Conservation (phyloP, 2,888 invertebrate genomes). For the Hirtodrosophila histrioides region DNA sequence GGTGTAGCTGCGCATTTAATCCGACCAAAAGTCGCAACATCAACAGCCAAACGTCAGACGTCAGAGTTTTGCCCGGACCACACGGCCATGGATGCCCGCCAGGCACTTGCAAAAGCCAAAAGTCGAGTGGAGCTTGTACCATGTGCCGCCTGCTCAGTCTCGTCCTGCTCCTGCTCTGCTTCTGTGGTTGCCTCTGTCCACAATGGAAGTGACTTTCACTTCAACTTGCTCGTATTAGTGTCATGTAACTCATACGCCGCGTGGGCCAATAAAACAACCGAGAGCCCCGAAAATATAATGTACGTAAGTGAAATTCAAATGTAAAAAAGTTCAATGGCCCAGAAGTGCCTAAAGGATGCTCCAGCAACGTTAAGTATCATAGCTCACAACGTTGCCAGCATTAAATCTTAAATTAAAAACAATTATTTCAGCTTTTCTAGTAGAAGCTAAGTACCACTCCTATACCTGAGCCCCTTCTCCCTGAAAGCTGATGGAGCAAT, state of each 20-base stretch:
- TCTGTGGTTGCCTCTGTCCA: slow-evolving; percentile 47
- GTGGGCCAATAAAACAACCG: slow-evolving; percentile 26
- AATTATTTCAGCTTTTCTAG: slow-evolving; percentile 8
- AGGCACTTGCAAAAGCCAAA: slow-evolving; percentile 65
- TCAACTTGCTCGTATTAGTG: slow-evolving; percentile 46
- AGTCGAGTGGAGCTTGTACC: slow-evolving; percentile 52
- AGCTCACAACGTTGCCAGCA: slow-evolving; percentile 19
- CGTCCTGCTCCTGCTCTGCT: slow-evolving; percentile 2
- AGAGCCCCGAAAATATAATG: slow-evolving; percentile 24
- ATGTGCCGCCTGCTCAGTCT: slow-evolving; percentile 45
- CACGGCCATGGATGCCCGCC: slow-evolving; percentile 45
- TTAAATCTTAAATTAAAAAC: slow-evolving; percentile 18
- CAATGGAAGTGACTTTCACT: slow-evolving; percentile 72
- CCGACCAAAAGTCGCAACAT: slow-evolving; percentile 78
- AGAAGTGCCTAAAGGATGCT: too few species aligned
- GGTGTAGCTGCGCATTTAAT: slow-evolving; percentile 79
- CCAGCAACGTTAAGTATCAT: slow-evolving; percentile 1
- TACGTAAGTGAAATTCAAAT: slow-evolving; percentile 23
- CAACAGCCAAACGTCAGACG: slow-evolving; percentile 63
- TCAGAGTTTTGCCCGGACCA: slow-evolving; percentile 20
- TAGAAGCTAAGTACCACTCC: not conserved
- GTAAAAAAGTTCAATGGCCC: slow-evolving; percentile 18
- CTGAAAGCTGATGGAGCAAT: slow-evolving; percentile 50
- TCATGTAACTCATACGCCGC: slow-evolving; percentile 52
- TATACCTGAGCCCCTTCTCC: not conserved